Evolutionary conservation across 1,140 invertebrate genomes (phyloP), one percentile per base, ranked within the genome.

Genomic region (Meteorus sp.): DNA sequence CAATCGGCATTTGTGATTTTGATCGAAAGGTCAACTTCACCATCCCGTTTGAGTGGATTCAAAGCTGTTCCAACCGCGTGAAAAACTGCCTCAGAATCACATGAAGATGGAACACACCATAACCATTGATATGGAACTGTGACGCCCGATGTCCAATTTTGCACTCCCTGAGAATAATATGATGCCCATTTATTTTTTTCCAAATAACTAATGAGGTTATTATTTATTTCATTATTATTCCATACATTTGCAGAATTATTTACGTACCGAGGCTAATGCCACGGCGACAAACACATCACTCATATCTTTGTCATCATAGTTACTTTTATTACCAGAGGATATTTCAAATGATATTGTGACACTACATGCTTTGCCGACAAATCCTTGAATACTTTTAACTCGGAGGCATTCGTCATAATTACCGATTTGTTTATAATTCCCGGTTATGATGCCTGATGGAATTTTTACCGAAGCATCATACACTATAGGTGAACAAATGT

Each of bases 361-460:
- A 17, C 59, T 72, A 51, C 73, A 75, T n/a, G 73, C 71, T 48
- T 77, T 68, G 0, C 70, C 71, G 11, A 61, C 39, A 48, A 75
- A 73, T 35, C 61, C 65, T 20, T 69, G 57, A 20, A 54, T 57
- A 29, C 55, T 76, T 39, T 64, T 62, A 4, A 77, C 67, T 37
- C 60, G 33, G 5, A 82, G 45, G 51, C 82, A 83, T 61, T 82
- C 75, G 59, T 82, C 78, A 63, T 78, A 82, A 66, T 82, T 80
- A 13, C 82, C 82, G n/a, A 80, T 66, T 45, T 77, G 75, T 48
- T 74, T 74, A 7, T 74, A 67, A 63, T 82, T 80, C 0, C 81
- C 82, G 19, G 72, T 75, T 20, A 83, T 68, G 35, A 83, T 9
- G 13, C 80, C 81, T 0, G 67, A 56, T 9, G 81, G 69, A 20